These are phyloP conservation scores for Neogobius melanostomus DNA, from an alignment of 2,113 vertebrate genomes.

Conservation along the genomic window DNA sequence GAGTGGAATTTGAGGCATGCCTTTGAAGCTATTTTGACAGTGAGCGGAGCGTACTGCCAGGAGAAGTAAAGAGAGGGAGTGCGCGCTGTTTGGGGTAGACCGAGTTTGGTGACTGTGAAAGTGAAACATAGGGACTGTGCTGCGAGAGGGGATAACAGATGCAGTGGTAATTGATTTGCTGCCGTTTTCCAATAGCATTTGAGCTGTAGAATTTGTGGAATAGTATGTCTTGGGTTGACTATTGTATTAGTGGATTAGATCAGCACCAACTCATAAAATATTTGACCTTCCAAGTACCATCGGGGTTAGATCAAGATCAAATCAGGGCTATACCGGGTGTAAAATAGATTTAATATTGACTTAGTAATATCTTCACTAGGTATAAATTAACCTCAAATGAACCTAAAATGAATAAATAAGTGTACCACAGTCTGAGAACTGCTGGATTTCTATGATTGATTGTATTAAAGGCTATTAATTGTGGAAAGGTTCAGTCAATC, in stretches of 20 bases:
- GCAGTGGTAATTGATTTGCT: slow-evolving; percentile 21
- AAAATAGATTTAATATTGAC: no score
- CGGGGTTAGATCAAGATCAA: no score
- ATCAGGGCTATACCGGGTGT: no score
- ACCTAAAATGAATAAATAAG: no score
- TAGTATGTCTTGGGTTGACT: background rate
- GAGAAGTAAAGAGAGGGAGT: slow-evolving; percentile 11
- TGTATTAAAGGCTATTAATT: background rate
- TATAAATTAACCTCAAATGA: no score
- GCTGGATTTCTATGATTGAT: background rate
- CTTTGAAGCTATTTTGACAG: slow-evolving; percentile 64
- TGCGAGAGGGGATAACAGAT: slow-evolving; percentile 1
- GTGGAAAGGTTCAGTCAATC: no score
- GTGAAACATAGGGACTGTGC: slow-evolving; percentile 43
- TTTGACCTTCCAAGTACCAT: no score
- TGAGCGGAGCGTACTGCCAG: slow-evolving; percentile 35
- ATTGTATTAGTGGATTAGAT: no score
- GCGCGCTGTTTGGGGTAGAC: slow-evolving; percentile 26
- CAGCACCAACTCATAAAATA: no score
- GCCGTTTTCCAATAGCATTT: background rate
- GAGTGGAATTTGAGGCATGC: slow-evolving; percentile 53
- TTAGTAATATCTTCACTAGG: no score
- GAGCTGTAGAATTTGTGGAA: background rate
- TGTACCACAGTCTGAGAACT: no score
- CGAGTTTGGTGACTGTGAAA: slow-evolving; percentile 50